Conservation (phyloP, 2,113 vertebrate species). For the Danionella cerebrum region DNA sequence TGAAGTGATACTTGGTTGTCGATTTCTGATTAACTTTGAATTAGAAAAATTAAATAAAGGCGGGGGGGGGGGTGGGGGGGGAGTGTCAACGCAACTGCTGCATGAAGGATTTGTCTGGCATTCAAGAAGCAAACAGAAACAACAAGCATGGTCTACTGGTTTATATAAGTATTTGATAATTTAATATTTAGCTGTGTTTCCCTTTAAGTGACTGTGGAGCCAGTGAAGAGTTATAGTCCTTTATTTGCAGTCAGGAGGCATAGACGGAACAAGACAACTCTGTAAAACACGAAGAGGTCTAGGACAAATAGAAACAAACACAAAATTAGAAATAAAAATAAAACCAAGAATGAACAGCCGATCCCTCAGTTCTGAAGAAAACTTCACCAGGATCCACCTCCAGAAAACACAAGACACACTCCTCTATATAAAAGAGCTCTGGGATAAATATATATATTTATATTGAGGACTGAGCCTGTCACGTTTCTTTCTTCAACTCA, state of each 20-base stretch:
- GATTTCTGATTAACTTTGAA: too few relatives aligned
- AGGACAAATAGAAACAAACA: not conserved
- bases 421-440: conserved; percentile 1
- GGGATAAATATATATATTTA: not conserved
- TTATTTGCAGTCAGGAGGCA: conserved; percentile 33
- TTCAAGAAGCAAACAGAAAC: too few relatives aligned
- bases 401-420: conserved; percentile 4
- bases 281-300: not conserved
- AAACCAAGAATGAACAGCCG: conserved; percentile 12
- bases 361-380: conserved; percentile 67
- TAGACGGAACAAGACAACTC: conserved; percentile 22
- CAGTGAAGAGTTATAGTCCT: not conserved
- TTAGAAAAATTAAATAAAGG: too few relatives aligned
- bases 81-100: too few relatives aligned
- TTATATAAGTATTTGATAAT: too few relatives aligned
- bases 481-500: not conserved
- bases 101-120: not conserved
- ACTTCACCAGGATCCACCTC: conserved; percentile 62
- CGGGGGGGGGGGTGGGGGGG: too few relatives aligned
- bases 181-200: too few relatives aligned
- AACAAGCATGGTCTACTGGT: too few relatives aligned
- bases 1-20: too few relatives aligned
- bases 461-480: not conserved
- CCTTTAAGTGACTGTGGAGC: not conserved
- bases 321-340: not conserved